Conservation (phyloP, 2,797 vertebrate species). For the Luscinia megarhynchos region DNA sequence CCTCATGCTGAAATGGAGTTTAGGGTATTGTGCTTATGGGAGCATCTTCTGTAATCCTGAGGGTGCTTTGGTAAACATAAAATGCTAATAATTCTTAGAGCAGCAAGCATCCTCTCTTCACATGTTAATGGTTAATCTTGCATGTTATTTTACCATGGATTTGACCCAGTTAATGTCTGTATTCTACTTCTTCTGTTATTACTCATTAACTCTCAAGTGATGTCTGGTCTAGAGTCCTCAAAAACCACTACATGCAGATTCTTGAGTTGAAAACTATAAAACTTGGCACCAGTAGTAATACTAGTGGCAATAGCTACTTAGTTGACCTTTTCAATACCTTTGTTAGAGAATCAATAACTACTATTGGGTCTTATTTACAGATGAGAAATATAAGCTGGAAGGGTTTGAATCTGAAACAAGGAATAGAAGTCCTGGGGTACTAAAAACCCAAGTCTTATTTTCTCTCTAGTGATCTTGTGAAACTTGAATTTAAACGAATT, state of each 20-base stretch:
- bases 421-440: neutral
- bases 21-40: neutral
- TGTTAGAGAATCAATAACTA: neutral
- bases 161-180: neutral
- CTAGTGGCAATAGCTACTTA: neutral
- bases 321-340: neutral
- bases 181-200: neutral
- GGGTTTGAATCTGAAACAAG: neutral
- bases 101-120: neutral
- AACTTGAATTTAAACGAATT: neutral
- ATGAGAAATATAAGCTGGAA: neutral
- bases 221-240: neutral
- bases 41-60: neutral
- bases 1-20: neutral
- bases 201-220: constrained; percentile 29
- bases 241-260: neutral
- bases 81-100: neutral
- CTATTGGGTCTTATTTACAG: neutral
- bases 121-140: constrained; percentile 13
- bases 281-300: neutral
- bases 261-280: neutral
- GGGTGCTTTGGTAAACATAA: constrained; percentile 3
- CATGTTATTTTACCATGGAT: neutral
- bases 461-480: neutral
- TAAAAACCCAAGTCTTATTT: neutral